These are phyloP conservation scores for Gymnogyps californianus DNA, from an alignment of 2,113 vertebrate species.

Conservation along the genomic window DNA sequence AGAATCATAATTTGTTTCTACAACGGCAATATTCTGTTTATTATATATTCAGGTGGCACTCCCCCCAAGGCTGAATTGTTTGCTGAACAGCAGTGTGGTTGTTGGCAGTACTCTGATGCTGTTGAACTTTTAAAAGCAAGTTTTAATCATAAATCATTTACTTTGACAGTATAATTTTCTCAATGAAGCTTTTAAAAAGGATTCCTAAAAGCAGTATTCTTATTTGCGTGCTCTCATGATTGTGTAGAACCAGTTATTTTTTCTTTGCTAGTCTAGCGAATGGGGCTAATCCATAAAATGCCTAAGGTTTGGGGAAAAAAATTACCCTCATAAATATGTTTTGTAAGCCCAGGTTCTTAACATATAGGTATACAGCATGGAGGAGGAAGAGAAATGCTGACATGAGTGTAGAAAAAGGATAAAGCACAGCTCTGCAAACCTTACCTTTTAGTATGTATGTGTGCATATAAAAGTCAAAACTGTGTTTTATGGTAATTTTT, in stretches of 20 bases:
- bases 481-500: not conserved
- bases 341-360: not conserved
- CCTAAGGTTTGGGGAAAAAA: not conserved
- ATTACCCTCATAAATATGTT: not conserved
- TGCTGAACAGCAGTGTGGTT: not conserved
- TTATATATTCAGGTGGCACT: accelerated
- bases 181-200: not conserved
- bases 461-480: not conserved
- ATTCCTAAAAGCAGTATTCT: not conserved
- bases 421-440: not conserved
- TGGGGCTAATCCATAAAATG: not conserved
- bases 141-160: not conserved
- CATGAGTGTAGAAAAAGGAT: not conserved
- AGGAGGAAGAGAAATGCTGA: not conserved
- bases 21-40: not conserved
- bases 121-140: not conserved
- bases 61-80: not conserved
- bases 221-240: not conserved
- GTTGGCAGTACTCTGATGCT: not conserved
- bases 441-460: not conserved
- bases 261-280: not conserved
- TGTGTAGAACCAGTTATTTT: not conserved
- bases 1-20: not conserved
- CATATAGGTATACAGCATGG: not conserved
- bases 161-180: not conserved